These are phyloP conservation scores for Smittia sp. DNA, from an alignment of 2,888 invertebrate species.

Conservation along the genomic window DNA sequence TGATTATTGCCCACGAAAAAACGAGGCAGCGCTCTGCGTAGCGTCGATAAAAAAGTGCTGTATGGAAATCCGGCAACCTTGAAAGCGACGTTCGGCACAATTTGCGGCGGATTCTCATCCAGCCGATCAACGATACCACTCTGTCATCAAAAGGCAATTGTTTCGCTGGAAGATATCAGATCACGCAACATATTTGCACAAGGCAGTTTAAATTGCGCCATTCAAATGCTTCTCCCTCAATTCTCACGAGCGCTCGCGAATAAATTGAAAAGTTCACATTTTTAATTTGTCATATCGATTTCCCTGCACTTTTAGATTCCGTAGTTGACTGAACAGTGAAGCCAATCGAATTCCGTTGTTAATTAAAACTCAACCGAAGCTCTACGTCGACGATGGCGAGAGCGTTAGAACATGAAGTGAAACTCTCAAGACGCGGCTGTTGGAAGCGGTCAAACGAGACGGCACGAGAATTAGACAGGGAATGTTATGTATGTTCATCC, in stretches of 20 bases:
- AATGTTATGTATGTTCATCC: not conserved
- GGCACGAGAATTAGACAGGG: not conserved
- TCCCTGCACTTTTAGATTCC: not conserved
- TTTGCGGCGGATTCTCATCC: too few relatives aligned
- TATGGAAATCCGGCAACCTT: too few relatives aligned
- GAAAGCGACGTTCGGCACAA: too few relatives aligned
- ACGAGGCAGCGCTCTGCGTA: too few relatives aligned
- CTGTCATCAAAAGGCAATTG: not conserved
- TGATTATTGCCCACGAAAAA: too few relatives aligned
- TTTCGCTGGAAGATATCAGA: not conserved
- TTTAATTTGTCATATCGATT: not conserved
- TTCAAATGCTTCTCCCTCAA: not conserved
- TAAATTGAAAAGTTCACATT: not conserved
- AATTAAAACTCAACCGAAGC: not conserved
- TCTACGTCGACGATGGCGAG: constrained; percentile 45
- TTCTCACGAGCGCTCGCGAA: not conserved
- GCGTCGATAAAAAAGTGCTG: too few relatives aligned
- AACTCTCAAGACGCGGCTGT: constrained; percentile 67
- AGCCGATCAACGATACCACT: not conserved
- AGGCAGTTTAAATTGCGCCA: not conserved
- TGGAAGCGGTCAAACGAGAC: constrained; percentile 52
- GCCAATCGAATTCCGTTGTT: not conserved
- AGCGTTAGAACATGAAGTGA: constrained; percentile 65
- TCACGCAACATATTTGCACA: constrained; percentile 2
- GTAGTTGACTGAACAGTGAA: not conserved